phyloP scores from a whole-genome alignment of 2,888 invertebrate genomes.

The Drosophila neonasuta region DNA sequence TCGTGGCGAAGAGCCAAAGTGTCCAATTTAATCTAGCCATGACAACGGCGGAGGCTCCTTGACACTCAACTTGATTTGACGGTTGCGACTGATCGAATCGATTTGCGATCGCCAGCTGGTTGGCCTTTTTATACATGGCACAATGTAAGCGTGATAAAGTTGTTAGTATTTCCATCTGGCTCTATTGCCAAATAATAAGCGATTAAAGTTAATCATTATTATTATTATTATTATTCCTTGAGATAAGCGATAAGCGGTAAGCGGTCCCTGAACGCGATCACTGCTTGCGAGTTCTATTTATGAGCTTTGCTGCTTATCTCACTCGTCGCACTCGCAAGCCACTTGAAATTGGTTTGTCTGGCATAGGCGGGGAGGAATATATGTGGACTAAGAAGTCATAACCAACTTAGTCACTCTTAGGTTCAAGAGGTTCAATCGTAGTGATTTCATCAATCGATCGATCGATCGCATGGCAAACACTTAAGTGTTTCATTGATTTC shows the following conservation, averaged over 20 bases:
- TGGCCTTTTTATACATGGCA: not conserved
- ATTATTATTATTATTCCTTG: not conserved
- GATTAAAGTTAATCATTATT: conserved; percentile 5
- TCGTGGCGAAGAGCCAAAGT: not conserved
- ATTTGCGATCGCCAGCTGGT: not conserved
- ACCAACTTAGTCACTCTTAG: not conserved
- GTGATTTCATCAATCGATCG: not conserved
- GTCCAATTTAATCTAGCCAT: not conserved
- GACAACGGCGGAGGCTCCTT: not conserved
- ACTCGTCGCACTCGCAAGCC: not conserved
- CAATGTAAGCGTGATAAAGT: conserved; percentile 1
- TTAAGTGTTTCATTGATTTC: not conserved
- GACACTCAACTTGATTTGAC: not conserved
- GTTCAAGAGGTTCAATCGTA: not conserved
- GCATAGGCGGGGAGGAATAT: too few relatives aligned
- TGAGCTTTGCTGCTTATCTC: too few relatives aligned
- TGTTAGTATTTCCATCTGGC: not conserved
- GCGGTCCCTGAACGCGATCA: not conserved
- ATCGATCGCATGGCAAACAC: not conserved
- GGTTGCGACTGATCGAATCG: not conserved
- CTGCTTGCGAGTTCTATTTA: too few relatives aligned
- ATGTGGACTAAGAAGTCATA: not conserved
- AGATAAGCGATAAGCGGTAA: conserved; percentile 1
- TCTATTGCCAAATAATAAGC: conserved; percentile 2
- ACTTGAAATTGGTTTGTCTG: not conserved